phyloP scores from a whole-genome alignment of 2,797 vertebrate species.

The Basileuterus tristriatus region DNA sequence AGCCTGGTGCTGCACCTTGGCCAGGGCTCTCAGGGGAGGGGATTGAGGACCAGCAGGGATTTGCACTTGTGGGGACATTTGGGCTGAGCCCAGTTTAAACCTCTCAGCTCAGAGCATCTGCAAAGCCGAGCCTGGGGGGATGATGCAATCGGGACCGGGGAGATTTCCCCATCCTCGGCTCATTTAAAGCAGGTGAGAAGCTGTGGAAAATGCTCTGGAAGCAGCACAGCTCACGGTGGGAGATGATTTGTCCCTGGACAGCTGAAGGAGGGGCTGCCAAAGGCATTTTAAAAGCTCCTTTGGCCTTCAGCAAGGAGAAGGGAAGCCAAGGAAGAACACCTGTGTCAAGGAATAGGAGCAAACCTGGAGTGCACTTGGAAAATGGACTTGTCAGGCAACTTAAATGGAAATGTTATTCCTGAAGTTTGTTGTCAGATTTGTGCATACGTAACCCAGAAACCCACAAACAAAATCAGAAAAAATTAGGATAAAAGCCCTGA shows the following conservation, averaged over 20 bases:
- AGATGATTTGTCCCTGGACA: not conserved
- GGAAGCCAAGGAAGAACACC: not conserved
- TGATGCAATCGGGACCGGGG: accelerated
- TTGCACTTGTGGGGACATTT: accelerated
- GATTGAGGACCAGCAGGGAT: not conserved
- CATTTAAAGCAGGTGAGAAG: constrained; percentile 17
- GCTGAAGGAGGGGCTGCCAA: not conserved
- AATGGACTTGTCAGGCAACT: not conserved
- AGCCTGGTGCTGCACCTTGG: accelerated
- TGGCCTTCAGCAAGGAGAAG: not conserved
- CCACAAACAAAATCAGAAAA: not conserved
- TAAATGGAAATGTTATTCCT: not conserved
- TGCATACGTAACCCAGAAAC: not conserved
- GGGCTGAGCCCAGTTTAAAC: not conserved
- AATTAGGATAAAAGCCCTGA: not conserved
- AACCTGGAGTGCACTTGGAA: not conserved
- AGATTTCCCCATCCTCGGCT: not conserved
- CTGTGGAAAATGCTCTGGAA: not conserved
- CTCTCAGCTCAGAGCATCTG: not conserved
- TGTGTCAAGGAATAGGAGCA: not conserved
- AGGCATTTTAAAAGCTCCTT: not conserved
- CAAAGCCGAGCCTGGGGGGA: not conserved
- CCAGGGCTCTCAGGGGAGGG: accelerated
- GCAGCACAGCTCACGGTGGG: accelerated
- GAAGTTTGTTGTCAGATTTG: not conserved